Base-by-base conservation (phyloP, 2,113 vertebrate species). In the Hassar affinis region DNA sequence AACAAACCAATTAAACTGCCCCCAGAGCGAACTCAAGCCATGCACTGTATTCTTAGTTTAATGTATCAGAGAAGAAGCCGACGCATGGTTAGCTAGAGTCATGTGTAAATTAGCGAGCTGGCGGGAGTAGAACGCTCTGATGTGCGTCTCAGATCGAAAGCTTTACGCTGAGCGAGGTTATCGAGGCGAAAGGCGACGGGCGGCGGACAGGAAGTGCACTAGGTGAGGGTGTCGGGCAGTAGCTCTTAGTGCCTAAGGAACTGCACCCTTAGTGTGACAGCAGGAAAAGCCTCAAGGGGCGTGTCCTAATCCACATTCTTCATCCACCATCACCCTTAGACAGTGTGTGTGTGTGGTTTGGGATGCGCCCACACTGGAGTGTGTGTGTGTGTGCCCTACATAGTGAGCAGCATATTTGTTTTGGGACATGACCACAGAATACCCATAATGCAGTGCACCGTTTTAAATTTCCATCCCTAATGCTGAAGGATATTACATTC, bases 161-260 rank as follows among this genome's bases (percentile, higher is more conserved):
- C 7, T 22, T 42, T n/a, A n/a, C 15, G 2, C 77, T 57, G 51
- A n/a, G 49, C 1, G 45, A n/a, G 10, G 52, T 38, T 66, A 52
- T 75, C 49, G n/a, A 83, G 84, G 62, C 27, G 8, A 85, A 85
- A 59, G 25, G 87, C 77, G 59, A n/a, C 59, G 75, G 79, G 54
- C 62, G 38, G 74, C 81, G 71, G 78, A 78, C 42, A 75, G 80
- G 79, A 79, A 86, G 85, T 78, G 83, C 86, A 83, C 82, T 75
- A 84, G 84, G 84, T 45, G 61, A 56, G 11, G 7, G 57, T n/a
- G 52, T 62, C 35, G 33, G 30, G 42, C 74, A 71, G 78, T 78
- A 51, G 61, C 35, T 78, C 64, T 72, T 54, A 82, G 20, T 57
- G 18, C 71, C 38, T 45, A 38, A 78, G 14, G 30, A 45, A 80